Conservation (phyloP, 1,140 invertebrate species). For the Augochlora pura region DNA sequence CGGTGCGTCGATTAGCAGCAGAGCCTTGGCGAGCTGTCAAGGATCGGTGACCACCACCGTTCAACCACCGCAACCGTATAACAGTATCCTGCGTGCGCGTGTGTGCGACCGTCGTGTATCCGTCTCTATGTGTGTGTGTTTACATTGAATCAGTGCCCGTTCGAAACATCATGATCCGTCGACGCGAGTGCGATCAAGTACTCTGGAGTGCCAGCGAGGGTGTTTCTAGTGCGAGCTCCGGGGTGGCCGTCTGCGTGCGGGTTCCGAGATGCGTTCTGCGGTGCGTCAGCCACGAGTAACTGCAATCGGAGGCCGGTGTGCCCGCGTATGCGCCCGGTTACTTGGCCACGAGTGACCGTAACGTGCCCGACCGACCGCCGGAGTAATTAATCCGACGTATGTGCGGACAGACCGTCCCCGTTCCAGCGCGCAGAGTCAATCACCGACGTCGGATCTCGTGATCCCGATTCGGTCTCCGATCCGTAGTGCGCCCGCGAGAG, state of each 20-base stretch:
- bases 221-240: slow-evolving; percentile 57
- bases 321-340: slow-evolving; percentile 40
- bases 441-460: slow-evolving; percentile 26
- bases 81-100: slow-evolving; percentile 26
- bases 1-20: slow-evolving; percentile 10
- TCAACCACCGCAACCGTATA: background rate
- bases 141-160: slow-evolving; percentile 62
- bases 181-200: slow-evolving; percentile 60
- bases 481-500: too few species aligned
- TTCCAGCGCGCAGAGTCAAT: slow-evolving; percentile 33
- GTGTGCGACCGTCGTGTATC: slow-evolving; percentile 7
- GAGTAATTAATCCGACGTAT: slow-evolving; percentile 62
- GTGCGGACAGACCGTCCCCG: slow-evolving; percentile 40
- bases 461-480: slow-evolving; percentile 4
- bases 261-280: slow-evolving; percentile 56
- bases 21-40: background rate
- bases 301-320: slow-evolving; percentile 47
- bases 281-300: slow-evolving; percentile 58
- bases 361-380: slow-evolving; percentile 46
- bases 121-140: slow-evolving; percentile 57
- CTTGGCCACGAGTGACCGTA: slow-evolving; percentile 49
- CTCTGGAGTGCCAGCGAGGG: slow-evolving; percentile 57
- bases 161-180: slow-evolving; percentile 63
- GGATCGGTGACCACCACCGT: slow-evolving; percentile 7
- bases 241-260: slow-evolving; percentile 56